Percentiles rank a stretch among this genome's conserved stretches.
phyloP scores from a whole-genome alignment of 2,888 invertebrate genomes.

The Sarcophaga rosellei region DNA sequence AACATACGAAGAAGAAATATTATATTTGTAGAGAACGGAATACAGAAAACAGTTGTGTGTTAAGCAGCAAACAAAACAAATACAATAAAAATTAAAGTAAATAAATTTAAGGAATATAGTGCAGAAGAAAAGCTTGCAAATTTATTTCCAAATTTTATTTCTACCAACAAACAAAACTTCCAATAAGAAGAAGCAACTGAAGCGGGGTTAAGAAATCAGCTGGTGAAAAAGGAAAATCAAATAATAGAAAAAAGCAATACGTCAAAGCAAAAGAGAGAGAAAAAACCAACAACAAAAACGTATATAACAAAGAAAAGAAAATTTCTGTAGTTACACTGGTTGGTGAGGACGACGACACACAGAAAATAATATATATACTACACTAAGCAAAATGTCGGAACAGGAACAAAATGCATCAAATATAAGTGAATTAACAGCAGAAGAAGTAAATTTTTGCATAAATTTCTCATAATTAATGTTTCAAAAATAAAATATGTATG shows the following conservation, averaged over 20 bases:
- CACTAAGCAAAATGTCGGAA: slow-evolving; percentile 68
- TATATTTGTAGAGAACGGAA: slow-evolving; percentile 23
- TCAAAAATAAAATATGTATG: not conserved
- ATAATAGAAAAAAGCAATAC: slow-evolving; percentile 38
- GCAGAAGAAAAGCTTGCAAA: slow-evolving; percentile 21
- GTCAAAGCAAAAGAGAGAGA: slow-evolving; percentile 40
- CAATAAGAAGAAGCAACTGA: slow-evolving; percentile 18
- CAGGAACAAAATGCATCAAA: slow-evolving; percentile 67
- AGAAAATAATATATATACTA: slow-evolving; percentile 24
- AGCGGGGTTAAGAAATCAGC: slow-evolving; percentile 54
- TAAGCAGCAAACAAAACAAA: not conserved
- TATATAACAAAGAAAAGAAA: slow-evolving; percentile 58
- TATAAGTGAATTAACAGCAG: slow-evolving; percentile 88
- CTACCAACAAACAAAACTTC: slow-evolving; percentile 40
- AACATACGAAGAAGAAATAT: slow-evolving; percentile 19
- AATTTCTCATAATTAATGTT: not conserved
- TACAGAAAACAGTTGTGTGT: slow-evolving; percentile 23
- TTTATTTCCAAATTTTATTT: slow-evolving; percentile 12
- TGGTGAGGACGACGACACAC: slow-evolving; percentile 31
- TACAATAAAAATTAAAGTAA: not conserved
- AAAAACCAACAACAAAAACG: not conserved
- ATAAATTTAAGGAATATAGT: slow-evolving; percentile 39
- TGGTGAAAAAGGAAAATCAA: slow-evolving; percentile 47
- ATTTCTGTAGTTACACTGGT: slow-evolving; percentile 44
- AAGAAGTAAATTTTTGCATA: slow-evolving; percentile 87